A percentile compares a stretch with the other conserved stretches of the same genome.
These are phyloP conservation scores for Adelges cooleyi DNA, from an alignment of 1,140 invertebrate genomes.

Conservation along the genomic window DNA sequence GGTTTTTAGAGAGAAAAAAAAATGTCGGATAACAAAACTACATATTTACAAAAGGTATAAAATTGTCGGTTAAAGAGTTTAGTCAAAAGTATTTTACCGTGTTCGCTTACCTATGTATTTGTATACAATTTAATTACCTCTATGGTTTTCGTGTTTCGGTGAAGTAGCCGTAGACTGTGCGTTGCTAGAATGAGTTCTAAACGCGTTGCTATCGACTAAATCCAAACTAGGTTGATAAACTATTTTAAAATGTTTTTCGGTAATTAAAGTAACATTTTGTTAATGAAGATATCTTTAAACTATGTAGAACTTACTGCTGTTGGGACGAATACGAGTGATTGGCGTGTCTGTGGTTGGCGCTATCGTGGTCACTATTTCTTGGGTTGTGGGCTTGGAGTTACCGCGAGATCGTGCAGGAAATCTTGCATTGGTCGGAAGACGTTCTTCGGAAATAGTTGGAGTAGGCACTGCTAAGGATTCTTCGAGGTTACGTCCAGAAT, in stretches of 20 bases:
- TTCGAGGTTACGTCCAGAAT: constrained; percentile 8
- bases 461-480: constrained; percentile 2
- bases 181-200: constrained; percentile 51
- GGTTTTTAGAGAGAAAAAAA: background rate
- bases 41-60: background rate
- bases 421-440: constrained; percentile 61
- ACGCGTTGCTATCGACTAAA: constrained; percentile 63
- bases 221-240: constrained; percentile 57
- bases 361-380: background rate
- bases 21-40: background rate
- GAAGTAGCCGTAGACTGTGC: constrained; percentile 25
- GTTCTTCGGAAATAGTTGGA: constrained; percentile 42
- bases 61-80: no score
- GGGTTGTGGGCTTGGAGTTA: constrained; percentile 42
- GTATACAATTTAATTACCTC: constrained; percentile 1
- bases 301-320: background rate
- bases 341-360: background rate
- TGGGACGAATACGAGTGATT: constrained; percentile 1
- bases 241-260: constrained; percentile 34
- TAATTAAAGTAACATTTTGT: background rate
- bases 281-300: background rate
- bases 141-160: background rate
- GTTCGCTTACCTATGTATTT: background rate
- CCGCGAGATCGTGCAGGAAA: constrained; percentile 57
- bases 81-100: no score